Base-by-base conservation (phyloP, 2,113 vertebrate genomes). In the Phylloscopus whistleri region DNA sequence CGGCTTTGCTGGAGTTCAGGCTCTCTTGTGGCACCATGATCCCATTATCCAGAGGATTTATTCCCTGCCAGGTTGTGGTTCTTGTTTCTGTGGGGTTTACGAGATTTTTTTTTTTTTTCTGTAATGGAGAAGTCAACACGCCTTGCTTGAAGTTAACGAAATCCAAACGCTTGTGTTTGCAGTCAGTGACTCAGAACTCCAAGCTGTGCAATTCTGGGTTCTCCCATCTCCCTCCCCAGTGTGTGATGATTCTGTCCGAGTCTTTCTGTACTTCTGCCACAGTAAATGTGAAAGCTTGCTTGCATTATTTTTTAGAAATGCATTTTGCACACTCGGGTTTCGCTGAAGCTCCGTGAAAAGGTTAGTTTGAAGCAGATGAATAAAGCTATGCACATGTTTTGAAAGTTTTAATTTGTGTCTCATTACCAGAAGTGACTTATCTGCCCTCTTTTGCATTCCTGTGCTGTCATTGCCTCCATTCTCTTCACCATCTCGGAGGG, bases 321-420 rank as follows among this genome's bases (percentile, higher is more conserved):
- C 97, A 95, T 98, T 97, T 98, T 98, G 98, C 97, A 97, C 98
- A 98, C 97, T 96, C 67, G 74, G 83, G 96, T 97, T 98, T 97
- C 95, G 46, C 97, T 28, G 96, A 98, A 97, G 97, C 96, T 98
- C 97, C 86, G 63, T 97, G 97, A 94, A 96, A 92, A 97, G 96
- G 96, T 98, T 97, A 96, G 97, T 96, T 97, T 94, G 97, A 96
- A 98, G 96, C 97, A 96, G 97, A 96, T 93, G 95, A 98, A 98
- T 98, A 98, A 98, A 98, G 97, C 97, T 98, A 98, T 98, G 98
- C 98, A 98, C 97, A 98, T 97, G 96, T 98, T 97, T 97, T 96
- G 95, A 97, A 96, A 97, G 90, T 97, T 97, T 98, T 97, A 97
- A 96, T 97, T 97, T 97, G 96, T 98, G 97, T 98, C 95, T 98